Percentiles rank a stretch among this genome's conserved stretches.
phyloP scores from a whole-genome alignment of 2,797 vertebrate species.

The Euphonia xanthogaster region DNA sequence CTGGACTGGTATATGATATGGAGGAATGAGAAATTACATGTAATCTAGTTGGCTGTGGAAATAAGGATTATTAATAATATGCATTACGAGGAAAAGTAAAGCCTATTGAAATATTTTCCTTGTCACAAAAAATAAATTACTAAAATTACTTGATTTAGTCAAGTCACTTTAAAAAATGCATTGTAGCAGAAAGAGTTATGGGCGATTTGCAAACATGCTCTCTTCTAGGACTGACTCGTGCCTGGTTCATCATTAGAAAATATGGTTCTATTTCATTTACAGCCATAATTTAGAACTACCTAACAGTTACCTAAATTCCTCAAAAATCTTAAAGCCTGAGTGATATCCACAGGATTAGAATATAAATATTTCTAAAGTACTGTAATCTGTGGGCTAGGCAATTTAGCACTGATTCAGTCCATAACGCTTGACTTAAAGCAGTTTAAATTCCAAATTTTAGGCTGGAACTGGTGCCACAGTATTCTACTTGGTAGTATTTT shows the following conservation, averaged over 20 bases:
- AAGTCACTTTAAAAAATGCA: not conserved
- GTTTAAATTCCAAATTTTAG: not conserved
- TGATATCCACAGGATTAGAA: not conserved
- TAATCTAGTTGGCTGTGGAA: not conserved
- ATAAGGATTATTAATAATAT: not conserved
- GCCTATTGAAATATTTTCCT: not conserved
- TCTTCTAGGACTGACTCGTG: not conserved
- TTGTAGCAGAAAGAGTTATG: not conserved
- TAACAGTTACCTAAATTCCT: not conserved
- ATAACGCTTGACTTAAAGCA: not conserved
- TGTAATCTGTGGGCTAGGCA: not conserved
- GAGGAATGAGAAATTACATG: conserved; percentile 1
- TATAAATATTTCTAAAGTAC: not conserved
- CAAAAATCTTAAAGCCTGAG: not conserved
- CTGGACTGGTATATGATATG: not conserved
- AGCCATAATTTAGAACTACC: not conserved
- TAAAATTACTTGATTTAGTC: not conserved
- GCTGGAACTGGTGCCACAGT: not conserved
- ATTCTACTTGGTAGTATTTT: not conserved
- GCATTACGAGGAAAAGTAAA: not conserved
- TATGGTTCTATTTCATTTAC: not conserved
- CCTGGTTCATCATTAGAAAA: not conserved
- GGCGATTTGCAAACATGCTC: fast-evolving
- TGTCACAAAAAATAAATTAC: not conserved
- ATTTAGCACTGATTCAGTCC: not conserved